Base-by-base conservation (phyloP, 2,888 invertebrate genomes). In the Drosophila testacea region DNA sequence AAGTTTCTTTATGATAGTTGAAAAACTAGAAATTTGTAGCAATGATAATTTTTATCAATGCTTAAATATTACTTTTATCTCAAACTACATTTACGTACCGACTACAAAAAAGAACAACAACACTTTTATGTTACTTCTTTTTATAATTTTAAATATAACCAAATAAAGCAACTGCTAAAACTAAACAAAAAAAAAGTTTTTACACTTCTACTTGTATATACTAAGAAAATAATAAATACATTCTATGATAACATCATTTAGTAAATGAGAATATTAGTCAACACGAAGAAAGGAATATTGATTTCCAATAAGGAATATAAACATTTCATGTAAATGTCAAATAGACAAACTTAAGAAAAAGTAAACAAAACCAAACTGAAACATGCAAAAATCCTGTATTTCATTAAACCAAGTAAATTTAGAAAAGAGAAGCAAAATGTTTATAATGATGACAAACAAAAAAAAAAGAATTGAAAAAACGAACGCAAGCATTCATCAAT, bases 321-420 rank as follows among this genome's bases (percentile, higher is more conserved):
- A 72, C 32, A 65, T 65, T 89, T 72, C 68, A 77, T 89, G 86
- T 89, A 85, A 81, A 78, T 83, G 86, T 80, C 80, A 73, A 81
- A 60, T 75, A 70, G 68, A 69, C 83, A 63, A 70, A 63, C 50
- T 67, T 77, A 64, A 64, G 60, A 60, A 66, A 42, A 52, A 39
- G 36, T 27, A 55, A 63, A 62, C 38, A 36, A 63, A 59, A 62
- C 50, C 42, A 41, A 69, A 64, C 41, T 52, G 38, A 71, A 67
- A 41, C 10, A 47, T 41, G 50, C 27, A 57, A 39, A 55, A 56
- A 38, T 70, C 63, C 47, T 73, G 78, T 48, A 64, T 83, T 73
- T 78, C 62, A 51, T 51, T 46, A 51, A 71, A 50, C 47, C 55
- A 67, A 48, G 46, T 16, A 56, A 44, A 44, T 28, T 27, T 27